Evolutionary conservation across 2,113 vertebrate species (phyloP), one percentile per base, ranked within the genome.

Genomic region (Taxidea taxus): DNA sequence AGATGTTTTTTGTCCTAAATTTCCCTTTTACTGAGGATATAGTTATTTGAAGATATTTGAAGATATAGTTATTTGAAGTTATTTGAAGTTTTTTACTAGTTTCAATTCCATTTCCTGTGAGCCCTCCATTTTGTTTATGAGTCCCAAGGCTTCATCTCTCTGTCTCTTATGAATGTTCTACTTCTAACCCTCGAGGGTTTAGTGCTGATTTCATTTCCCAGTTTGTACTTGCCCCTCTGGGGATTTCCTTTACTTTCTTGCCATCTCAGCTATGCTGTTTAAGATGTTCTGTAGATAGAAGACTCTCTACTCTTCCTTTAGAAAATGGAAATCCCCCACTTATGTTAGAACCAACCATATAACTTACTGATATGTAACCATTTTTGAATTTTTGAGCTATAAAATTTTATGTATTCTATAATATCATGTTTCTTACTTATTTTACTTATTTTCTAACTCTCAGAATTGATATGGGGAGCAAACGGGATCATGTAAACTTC

Each of bases 331-430:
- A 75, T 60, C 27, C 60, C 14, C 31, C 44, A 56, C 44, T 95
- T 72, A 66, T 9, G 10, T 51, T 66, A 74, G 15, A 2, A 23
- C 64, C 56, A 66, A 82, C 9, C 86, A 56, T 85, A 58, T 64
- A 18, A 91, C 66, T 90, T 82, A 42, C 58, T 90, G 34, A 37
- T 44, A 51, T n/a, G 58, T 75, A 56, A 81, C 54, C 12, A 58
- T 23, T 95, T 97, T 58, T 39, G 37, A 95, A 58, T 23, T 95
- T 97, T 58, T 39, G 37, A 95, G 6, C 34, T 91, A 39, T 11
- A 60, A 68, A 75, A 87, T 87, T 68, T 58, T 56, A 82, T 27
- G 10, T 85, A 25, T 70, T 92, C 72, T 15, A 42, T 78, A 60
- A 84, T 70, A 58, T 29, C 58, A 75, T 72, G 11, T 64, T 37